Base-by-base conservation (phyloP, 2,113 vertebrate species). In the Ophiodon elongatus region DNA sequence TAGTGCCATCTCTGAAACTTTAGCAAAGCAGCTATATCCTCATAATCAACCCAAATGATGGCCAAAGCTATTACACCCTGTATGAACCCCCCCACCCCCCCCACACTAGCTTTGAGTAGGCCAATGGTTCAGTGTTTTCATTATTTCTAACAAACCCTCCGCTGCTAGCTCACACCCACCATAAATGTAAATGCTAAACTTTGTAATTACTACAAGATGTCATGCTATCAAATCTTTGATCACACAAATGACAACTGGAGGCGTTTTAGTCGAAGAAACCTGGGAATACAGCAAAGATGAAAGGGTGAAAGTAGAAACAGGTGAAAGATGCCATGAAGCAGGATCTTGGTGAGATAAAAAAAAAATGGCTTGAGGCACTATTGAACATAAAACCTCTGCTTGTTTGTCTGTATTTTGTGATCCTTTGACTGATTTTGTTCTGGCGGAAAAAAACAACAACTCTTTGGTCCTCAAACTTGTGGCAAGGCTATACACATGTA, bases 71-170 rank as follows among this genome's bases (percentile, higher is more conserved):
- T 80, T 62, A 75, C 73, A 80, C 23, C 11, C 66, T 41, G 0
- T 7, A 37, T 73, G 7, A 52, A 76, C 60, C 31, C 70, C 65
- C 59, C 79, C 23, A 64, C 37, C 68, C 59, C n/a, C n/a, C n/a
- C n/a, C n/a, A n/a, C 83, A 78, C 83, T 86, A 83, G 74, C 77
- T 80, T 17, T 75, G 84, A 87, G 82, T 82, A 80, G 85, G 88
- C 71, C 84, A 85, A 57, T 65, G 37, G 57, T 81, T 88, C 60
- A 82, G 17, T 45, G 76, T 80, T 62, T 69, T 88, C 73, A 85
- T 82, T 84, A 78, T 85, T 87, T 80, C 67, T 70, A 87, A 85
- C 81, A 85, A 87, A 85, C 83, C 83, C 87, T 91, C 85, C 87
- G 85, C 76, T 79, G 56, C 56, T 21, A n/a, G 41, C 59, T 72